Conservation (phyloP, 2,797 vertebrate species). For the Malurus splendens region DNA sequence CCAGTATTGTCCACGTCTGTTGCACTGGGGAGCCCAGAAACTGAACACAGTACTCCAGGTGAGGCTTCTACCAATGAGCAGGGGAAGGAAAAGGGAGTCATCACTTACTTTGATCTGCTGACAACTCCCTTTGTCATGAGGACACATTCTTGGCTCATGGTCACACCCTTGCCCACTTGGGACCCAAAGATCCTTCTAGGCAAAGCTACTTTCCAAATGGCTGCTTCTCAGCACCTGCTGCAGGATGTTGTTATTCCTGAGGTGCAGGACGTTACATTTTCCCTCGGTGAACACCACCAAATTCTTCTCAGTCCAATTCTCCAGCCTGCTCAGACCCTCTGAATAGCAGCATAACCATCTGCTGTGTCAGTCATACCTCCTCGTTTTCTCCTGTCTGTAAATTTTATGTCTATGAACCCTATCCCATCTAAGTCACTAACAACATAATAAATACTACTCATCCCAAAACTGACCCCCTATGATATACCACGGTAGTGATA, state of each 20-base stretch:
- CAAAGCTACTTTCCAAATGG: background rate
- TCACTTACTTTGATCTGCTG: background rate
- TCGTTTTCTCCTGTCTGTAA: background rate
- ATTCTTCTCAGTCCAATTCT: background rate
- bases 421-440: background rate
- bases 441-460: background rate
- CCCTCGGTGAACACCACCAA: background rate
- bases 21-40: background rate
- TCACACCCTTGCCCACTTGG: background rate
- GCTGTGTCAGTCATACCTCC: background rate
- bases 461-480: background rate
- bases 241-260: background rate
- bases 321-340: background rate
- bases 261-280: background rate
- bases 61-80: background rate
- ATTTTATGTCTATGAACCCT: background rate
- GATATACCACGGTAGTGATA: background rate
- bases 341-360: background rate
- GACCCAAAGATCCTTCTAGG: background rate
- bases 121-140: fast-evolving
- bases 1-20: background rate
- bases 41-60: background rate
- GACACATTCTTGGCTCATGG: background rate
- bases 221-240: background rate
- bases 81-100: background rate